Conservation (phyloP, 2,797 vertebrate genomes). For the Poliocrania exsul region DNA sequence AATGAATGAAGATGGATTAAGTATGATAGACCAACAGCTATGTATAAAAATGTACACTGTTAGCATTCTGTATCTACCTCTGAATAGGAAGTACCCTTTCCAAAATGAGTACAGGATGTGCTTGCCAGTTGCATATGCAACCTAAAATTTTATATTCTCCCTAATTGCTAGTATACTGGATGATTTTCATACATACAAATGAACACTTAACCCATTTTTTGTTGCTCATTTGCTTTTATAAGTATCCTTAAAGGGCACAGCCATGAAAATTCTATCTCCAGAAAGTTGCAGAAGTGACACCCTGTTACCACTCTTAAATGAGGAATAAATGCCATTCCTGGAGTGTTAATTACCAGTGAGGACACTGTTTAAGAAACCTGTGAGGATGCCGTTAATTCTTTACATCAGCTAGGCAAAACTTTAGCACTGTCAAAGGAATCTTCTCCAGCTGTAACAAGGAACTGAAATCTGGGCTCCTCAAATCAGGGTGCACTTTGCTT, state of each 20-base stretch:
- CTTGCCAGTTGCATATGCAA: neutral
- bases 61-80: neutral
- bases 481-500: neutral
- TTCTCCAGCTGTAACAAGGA: neutral
- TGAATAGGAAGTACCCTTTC: neutral
- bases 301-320: neutral
- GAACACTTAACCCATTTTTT: neutral
- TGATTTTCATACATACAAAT: neutral
- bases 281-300: neutral
- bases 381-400: neutral
- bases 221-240: neutral
- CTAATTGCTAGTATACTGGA: neutral
- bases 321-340: neutral
- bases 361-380: neutral
- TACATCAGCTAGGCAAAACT: neutral
- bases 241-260: conserved; percentile 7
- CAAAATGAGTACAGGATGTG: neutral
- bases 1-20: neutral
- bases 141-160: neutral
- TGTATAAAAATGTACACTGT: neutral
- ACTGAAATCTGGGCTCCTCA: neutral
- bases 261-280: neutral
- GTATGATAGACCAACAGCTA: neutral
- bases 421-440: neutral
- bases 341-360: neutral